A percentile compares a stretch with the other conserved stretches of the same genome.
Evolutionary conservation across 2,797 vertebrate species (phyloP).

Genomic region (Poeciliopsis gracilis): DNA sequence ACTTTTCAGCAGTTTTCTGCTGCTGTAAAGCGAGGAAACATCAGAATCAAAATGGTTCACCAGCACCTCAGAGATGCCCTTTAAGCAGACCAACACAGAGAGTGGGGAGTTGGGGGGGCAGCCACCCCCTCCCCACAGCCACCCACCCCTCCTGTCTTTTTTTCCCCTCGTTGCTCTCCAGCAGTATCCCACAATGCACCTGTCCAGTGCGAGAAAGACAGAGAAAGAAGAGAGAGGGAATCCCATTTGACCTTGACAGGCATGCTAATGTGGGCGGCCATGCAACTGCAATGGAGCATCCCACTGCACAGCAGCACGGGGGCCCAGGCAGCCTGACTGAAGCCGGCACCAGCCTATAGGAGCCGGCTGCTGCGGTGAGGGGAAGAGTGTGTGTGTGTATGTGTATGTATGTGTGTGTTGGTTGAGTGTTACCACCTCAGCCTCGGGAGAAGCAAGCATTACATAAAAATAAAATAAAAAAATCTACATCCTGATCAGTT

Average conservation of each 20-base stretch:
- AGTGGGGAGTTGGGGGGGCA: rapidly evolving
- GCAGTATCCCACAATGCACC: conserved; percentile 81
- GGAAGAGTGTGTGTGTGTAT: not conserved
- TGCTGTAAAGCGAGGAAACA: conserved; percentile 38
- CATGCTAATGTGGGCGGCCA: conserved; percentile 82
- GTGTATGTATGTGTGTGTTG: too few relatives aligned
- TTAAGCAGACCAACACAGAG: conserved; percentile 28
- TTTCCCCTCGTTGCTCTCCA: conserved; percentile 76
- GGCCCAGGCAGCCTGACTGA: conserved; percentile 64
- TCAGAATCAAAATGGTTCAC: conserved; percentile 73
- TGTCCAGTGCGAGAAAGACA: conserved; percentile 60
- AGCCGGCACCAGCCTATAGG: conserved; percentile 61
- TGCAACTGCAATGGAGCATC: conserved; percentile 81
- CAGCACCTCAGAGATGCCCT: conserved; percentile 54
- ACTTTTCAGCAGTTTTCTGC: conserved; percentile 13
- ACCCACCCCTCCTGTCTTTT: conserved; percentile 13
- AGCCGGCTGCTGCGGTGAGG: conserved; percentile 46
- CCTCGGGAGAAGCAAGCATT: conserved; percentile 58
- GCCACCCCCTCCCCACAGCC: not conserved
- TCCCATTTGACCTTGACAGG: conserved; percentile 84
- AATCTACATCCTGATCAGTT: conserved; percentile 30
- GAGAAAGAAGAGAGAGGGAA: conserved; percentile 78
- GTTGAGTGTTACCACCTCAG: conserved; percentile 54
- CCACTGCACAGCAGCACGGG: conserved; percentile 76
- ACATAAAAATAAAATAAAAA: conserved; percentile 45